A percentile compares a stretch with the other conserved stretches of the same genome.
These are phyloP conservation scores for Zapornia atra DNA, from an alignment of 2,113 vertebrate species.

Conservation along the genomic window DNA sequence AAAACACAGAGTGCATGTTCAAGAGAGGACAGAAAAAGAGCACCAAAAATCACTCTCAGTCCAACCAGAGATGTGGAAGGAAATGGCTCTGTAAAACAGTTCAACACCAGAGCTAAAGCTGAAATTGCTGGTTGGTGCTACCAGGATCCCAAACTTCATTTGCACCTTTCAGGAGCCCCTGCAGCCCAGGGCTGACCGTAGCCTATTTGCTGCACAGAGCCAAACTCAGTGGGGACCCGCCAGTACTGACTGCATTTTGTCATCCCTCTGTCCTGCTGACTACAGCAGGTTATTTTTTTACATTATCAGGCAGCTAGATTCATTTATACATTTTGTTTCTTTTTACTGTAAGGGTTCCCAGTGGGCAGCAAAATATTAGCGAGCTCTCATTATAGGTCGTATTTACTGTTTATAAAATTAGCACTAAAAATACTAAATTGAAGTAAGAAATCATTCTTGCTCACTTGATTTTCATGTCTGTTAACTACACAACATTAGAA, in stretches of 20 bases:
- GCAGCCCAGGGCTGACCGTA: neutral
- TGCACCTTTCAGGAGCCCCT: neutral
- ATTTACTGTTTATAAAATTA: conserved; percentile 1
- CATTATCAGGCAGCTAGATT: neutral
- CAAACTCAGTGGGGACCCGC: neutral
- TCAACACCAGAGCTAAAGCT: neutral
- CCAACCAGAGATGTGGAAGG: neutral
- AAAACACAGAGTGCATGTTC: neutral
- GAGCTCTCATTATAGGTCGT: neutral
- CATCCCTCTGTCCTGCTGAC: conserved; percentile 16
- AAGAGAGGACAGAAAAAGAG: neutral
- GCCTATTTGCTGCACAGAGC: neutral
- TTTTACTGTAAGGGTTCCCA: neutral
- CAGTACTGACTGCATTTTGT: neutral
- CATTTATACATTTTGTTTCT: neutral
- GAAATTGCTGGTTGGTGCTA: neutral
- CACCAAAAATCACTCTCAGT: neutral
- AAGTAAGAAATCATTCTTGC: neutral
- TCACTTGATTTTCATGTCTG: neutral
- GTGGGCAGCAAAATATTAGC: neutral
- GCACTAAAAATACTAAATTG: neutral
- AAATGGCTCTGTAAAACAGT: neutral
- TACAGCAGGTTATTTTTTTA: conserved; percentile 10
- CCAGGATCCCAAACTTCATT: neutral
- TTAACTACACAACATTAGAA: neutral